Base-by-base conservation (phyloP, 2,888 invertebrate species). In the Teleogryllus oceanicus region DNA sequence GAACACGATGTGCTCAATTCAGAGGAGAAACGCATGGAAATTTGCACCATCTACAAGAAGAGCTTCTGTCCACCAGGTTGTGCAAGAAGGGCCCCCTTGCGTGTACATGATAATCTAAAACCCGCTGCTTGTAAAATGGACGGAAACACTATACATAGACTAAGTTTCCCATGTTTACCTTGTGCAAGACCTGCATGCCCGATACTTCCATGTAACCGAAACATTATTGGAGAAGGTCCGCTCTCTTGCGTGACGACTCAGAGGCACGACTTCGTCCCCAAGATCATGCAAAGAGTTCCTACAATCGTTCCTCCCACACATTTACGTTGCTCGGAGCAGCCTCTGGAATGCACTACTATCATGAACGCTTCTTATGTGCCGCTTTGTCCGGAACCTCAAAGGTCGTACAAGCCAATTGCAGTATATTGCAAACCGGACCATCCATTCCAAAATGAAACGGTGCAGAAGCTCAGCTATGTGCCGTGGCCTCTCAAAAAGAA, bases 221-320 rank as follows among this genome's bases (percentile, higher is more conserved):
- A 20, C 16, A 20, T 76, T n/a, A 18, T 76, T 21, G 76, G 76
- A 11, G 76, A 76, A 37, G 76, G 76, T 11, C 76, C 76, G 11
- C 20, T 76, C 13, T 37, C 20, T 21, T 76, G 21, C 11, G 8
- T 76, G 21, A 76, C 76, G 11, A 76, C 76, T 18, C n/a, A 76
- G 21, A 20, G 77, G 5, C 77, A 77, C 50, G 77, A 77, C n/a
- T 77, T 49, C 50, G 50, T 50, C 16, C 50, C 24, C 11, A 77
- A 77, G 77, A 13, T 20, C 11, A 11, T 49, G 13, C 20, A n/a
- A 18, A 77, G 18, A 50, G 13, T n/a, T 5, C 13, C 49, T 4
- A 37, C 77, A 37, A 49, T 77, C 18, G 11, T 12, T 0, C 77
- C 49, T 11, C 49, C 49, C 11, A 50, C 13, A 49, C n/a, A 49